phyloP scores from a whole-genome alignment of 2,888 invertebrate genomes.

The Limnephilus lunatus region DNA sequence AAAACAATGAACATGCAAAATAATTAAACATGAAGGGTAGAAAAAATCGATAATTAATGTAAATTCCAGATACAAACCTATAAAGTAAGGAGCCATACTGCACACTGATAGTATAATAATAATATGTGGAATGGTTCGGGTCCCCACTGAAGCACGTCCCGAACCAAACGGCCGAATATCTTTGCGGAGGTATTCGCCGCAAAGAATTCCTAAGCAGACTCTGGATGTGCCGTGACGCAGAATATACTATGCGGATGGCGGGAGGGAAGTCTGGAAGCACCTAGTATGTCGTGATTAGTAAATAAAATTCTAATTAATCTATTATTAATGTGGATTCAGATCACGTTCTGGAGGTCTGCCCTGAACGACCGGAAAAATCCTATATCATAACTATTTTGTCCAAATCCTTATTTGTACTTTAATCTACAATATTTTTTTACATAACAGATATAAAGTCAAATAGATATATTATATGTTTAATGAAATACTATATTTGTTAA shows the following conservation, averaged over 20 bases:
- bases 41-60: background rate
- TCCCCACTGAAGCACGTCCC: slow-evolving; percentile 27
- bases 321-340: too few species aligned
- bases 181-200: slow-evolving; percentile 56
- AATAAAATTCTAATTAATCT: background rate
- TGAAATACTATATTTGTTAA: too few species aligned
- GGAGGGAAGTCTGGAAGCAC: background rate
- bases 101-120: slow-evolving; percentile 33
- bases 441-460: too few species aligned
- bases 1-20: too few species aligned
- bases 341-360: too few species aligned
- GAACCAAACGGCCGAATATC: slow-evolving; percentile 48
- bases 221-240: slow-evolving; percentile 39
- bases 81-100: slow-evolving; percentile 9
- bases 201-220: slow-evolving; percentile 61
- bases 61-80: background rate
- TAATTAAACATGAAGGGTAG: too few species aligned
- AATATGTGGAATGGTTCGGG: slow-evolving; percentile 46
- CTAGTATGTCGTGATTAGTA: background rate
- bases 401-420: too few species aligned
- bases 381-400: too few species aligned
- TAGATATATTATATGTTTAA: too few species aligned
- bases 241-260: slow-evolving; percentile 43
- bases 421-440: too few species aligned
- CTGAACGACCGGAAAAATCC: too few species aligned